phyloP scores from a whole-genome alignment of 2,888 invertebrate genomes.

The Drosophila paranaensis region DNA sequence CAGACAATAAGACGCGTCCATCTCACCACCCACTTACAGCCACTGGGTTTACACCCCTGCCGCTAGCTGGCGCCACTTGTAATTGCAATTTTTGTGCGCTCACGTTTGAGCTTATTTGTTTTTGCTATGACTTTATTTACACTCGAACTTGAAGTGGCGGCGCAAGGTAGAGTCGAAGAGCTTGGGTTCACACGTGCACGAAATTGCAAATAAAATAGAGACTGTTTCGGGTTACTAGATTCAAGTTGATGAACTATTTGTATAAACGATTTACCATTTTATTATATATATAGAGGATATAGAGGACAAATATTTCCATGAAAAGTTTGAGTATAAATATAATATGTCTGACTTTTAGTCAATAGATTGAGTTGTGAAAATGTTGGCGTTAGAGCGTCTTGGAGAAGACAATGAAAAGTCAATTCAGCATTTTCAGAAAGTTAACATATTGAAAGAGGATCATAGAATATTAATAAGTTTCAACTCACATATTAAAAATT shows the following conservation, averaged over 20 bases:
- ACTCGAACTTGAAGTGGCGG: conserved; percentile 60
- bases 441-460: too few relatives aligned
- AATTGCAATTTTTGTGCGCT: conserved; percentile 61
- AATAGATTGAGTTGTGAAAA: too few relatives aligned
- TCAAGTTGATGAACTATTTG: background rate
- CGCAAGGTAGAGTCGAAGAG: conserved; percentile 30
- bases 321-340: too few relatives aligned
- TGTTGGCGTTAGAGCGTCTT: too few relatives aligned
- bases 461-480: too few relatives aligned
- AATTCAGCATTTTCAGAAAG: too few relatives aligned
- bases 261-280: too few relatives aligned
- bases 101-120: conserved; percentile 44
- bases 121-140: conserved; percentile 63
- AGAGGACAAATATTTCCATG: too few relatives aligned
- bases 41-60: too few relatives aligned
- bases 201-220: background rate
- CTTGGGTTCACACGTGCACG: conserved; percentile 21
- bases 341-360: too few relatives aligned
- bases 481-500: background rate
- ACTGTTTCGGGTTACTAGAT: background rate
- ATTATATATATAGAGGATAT: too few relatives aligned
- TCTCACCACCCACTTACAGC: background rate
- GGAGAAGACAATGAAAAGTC: too few relatives aligned
- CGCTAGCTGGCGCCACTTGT: conserved; percentile 31
- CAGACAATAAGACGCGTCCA: conserved; percentile 31